Percentiles rank a stretch among this genome's conserved stretches.
phyloP scores from a whole-genome alignment of 2,113 vertebrate genomes.

The Triplophysa tibetana region DNA sequence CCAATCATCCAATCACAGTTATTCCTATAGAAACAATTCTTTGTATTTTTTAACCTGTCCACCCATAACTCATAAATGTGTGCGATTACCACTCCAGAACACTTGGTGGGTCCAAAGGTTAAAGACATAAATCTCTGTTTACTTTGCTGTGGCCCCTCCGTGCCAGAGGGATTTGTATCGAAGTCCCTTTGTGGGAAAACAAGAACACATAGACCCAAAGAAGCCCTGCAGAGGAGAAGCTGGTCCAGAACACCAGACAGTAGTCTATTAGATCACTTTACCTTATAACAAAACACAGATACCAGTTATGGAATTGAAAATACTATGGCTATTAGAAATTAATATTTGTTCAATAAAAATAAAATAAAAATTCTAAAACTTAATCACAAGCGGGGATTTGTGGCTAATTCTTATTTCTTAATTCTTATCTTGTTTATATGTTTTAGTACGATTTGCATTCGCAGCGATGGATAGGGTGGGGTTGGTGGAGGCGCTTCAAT shows the following conservation, averaged over 20 bases:
- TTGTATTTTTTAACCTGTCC: constrained; percentile 53
- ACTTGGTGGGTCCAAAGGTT: constrained; percentile 56
- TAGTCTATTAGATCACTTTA: not conserved
- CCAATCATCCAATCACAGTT: constrained; percentile 51
- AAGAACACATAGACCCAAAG: constrained; percentile 28
- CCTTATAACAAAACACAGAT: not conserved
- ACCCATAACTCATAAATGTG: constrained; percentile 58
- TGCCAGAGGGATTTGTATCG: constrained; percentile 47
- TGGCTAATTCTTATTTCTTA: too few relatives aligned
- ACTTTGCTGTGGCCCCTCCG: constrained; percentile 54
- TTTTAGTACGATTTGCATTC: too few relatives aligned
- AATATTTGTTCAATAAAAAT: too few relatives aligned
- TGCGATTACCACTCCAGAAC: constrained; percentile 53
- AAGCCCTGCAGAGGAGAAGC: constrained; percentile 18
- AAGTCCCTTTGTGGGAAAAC: constrained; percentile 33
- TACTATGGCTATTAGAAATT: not conserved
- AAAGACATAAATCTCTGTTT: constrained; percentile 57
- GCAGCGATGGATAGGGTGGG: too few relatives aligned
- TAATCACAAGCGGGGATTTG: too few relatives aligned
- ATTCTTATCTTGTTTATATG: too few relatives aligned
- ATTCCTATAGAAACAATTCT: constrained; percentile 36
- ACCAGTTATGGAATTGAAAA: not conserved
- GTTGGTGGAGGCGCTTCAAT: too few relatives aligned
- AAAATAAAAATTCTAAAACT: too few relatives aligned
- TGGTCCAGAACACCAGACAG: constrained; percentile 22